Percentiles rank a stretch among this genome's conserved stretches.
Evolutionary conservation across 2,888 invertebrate genomes (phyloP).

Genomic region (Calliopum simillimum): DNA sequence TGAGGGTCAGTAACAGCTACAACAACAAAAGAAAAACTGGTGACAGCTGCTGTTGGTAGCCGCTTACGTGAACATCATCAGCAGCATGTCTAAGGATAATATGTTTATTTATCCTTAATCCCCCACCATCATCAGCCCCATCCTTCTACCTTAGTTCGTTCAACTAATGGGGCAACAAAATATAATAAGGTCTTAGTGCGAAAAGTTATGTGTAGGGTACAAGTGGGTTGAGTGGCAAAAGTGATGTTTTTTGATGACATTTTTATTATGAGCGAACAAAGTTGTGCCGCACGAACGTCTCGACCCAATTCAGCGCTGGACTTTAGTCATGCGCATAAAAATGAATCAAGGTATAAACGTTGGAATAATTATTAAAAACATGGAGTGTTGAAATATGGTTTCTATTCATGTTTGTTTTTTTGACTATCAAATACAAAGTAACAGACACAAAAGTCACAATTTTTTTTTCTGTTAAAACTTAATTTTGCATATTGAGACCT

Average conservation of each 20-base stretch:
- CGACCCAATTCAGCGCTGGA: too few relatives aligned
- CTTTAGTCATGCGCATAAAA: background rate
- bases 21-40: background rate
- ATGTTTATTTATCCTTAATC: slow-evolving; percentile 14
- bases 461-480: too few relatives aligned
- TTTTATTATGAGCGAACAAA: slow-evolving; percentile 19
- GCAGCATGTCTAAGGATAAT: slow-evolving; percentile 21
- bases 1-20: slow-evolving; percentile 16
- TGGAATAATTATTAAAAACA: too few relatives aligned
- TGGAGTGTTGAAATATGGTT: too few relatives aligned
- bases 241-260: slow-evolving; percentile 25
- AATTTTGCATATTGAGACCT: too few relatives aligned
- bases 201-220: background rate
- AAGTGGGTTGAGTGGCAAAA: too few relatives aligned
- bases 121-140: background rate
- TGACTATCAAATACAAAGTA: too few relatives aligned
- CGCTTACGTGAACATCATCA: slow-evolving; percentile 23
- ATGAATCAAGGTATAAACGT: too few relatives aligned
- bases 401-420: too few relatives aligned
- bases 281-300: background rate
- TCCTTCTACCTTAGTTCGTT: background rate
- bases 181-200: slow-evolving; percentile 13
- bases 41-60: slow-evolving; percentile 24
- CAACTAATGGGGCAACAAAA: background rate
- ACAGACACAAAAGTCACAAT: too few relatives aligned